Evolutionary conservation across 2,888 invertebrate genomes (phyloP), one percentile per base, ranked within the genome.

Genomic region (Pyralis farinalis): DNA sequence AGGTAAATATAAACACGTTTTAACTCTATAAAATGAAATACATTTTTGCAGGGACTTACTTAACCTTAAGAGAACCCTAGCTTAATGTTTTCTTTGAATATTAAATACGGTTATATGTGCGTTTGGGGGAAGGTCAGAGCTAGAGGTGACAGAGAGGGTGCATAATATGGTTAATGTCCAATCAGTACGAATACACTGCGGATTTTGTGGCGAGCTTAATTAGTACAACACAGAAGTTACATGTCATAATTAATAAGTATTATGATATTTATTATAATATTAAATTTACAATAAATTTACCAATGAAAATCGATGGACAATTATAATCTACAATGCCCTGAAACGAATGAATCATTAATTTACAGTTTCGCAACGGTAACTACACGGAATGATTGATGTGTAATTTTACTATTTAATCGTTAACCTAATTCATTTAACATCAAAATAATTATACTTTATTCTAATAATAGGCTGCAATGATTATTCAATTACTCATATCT

Each of bases 21-120:
- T 58, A 58, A 63, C 71, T 79, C 80, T 81, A 79, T 69, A 55
- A 76, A 82, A 77, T 81, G 79, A 81, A 83, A 81, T 79, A 63
- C 53, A 82, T 77, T 83, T 69, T 69, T 71, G 80, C 72, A 82
- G 78, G 71, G 66, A 67, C 63, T 58, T 50, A 51, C 63, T 72
- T 75, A 70, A 25, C 47, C 55, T 33, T 62, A 67, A 46, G 40
- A 51, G 56, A 63, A 58, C 70, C 78, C 79, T 73, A 80, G 72
- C 77, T 74, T 67, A 76, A 75, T 73, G 81, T 80, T 77, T 80
- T 79, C 75, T 77, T 76, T 73, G 56, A 56, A 55, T 46, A 54
- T 45, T 40, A 36, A 44, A 47, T 52, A 44, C 35, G 37, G 20
- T 36, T 38, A 38, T 41, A 37, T 32, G 39, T 49, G 43, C 45